Percentiles rank a stretch among this genome's conserved stretches.
Conservation (phyloP, 2,797 vertebrate genomes). For the Anniella stebbinsi region DNA sequence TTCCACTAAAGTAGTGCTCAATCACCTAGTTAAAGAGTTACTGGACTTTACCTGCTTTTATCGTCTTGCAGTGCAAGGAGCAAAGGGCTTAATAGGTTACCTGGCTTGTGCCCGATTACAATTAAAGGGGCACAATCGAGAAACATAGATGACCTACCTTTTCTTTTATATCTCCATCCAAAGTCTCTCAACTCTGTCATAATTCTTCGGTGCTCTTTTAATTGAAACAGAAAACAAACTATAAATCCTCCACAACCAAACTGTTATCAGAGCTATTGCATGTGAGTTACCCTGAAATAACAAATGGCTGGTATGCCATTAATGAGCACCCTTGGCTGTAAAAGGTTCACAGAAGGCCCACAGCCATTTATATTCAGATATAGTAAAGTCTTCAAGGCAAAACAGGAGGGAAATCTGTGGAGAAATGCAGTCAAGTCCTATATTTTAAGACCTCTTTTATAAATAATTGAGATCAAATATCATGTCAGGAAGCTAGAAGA, state of each 20-base stretch:
- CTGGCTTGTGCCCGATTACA: constrained; percentile 56
- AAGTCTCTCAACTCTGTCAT: constrained; percentile 15
- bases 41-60: constrained; percentile 65
- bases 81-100: constrained; percentile 71
- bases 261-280: constrained; percentile 18
- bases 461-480: not conserved
- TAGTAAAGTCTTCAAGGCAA: not conserved
- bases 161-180: constrained; percentile 54
- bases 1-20: constrained; percentile 60
- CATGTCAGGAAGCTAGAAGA: not conserved
- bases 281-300: constrained; percentile 15
- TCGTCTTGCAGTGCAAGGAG: constrained; percentile 69
- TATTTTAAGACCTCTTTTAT: not conserved
- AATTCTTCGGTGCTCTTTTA: constrained; percentile 28
- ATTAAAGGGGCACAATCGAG: constrained; percentile 40
- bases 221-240: constrained; percentile 53
- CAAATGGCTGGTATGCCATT: not conserved
- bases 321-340: rapidly evolving
- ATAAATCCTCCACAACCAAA: constrained; percentile 30
- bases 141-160: constrained; percentile 54
- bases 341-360: not conserved
- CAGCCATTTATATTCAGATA: not conserved
- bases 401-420: not conserved
- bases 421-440: not conserved
- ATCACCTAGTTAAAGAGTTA: constrained; percentile 74